A percentile compares a stretch with the other conserved stretches of the same genome.
Evolutionary conservation across 2,797 vertebrate species (phyloP).

Genomic region (Gila robusta): DNA sequence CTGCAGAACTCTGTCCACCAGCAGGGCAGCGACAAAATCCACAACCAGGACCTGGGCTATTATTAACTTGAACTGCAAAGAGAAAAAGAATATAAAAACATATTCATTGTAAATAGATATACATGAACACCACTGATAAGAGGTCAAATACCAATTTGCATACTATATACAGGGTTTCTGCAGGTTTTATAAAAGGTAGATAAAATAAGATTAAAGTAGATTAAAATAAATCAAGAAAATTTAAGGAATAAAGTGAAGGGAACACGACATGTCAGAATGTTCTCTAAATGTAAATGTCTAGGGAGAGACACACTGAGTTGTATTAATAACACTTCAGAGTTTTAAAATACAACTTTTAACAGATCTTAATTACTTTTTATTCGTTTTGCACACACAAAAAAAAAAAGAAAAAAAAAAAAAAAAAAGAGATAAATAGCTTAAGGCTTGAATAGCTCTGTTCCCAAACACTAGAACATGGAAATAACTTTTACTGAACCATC

Average conservation of each 20-base stretch:
- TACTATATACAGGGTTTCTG: not conserved
- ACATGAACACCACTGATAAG: not conserved
- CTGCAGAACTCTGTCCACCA: constrained; percentile 90
- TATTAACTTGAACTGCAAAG: constrained; percentile 89
- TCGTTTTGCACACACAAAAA: too few relatives aligned
- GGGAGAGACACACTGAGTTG: not conserved
- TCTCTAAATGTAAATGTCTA: not conserved
- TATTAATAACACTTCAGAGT: not conserved
- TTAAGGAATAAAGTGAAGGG: not conserved
- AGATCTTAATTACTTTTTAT: not conserved
- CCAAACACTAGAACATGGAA: not conserved
- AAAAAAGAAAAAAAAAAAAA: too few relatives aligned
- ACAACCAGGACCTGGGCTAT: constrained; percentile 90
- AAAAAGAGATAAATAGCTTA: too few relatives aligned
- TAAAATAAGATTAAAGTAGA: not conserved
- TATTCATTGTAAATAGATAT: not conserved
- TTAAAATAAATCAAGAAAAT: not conserved
- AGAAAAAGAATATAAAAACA: constrained; percentile 44
- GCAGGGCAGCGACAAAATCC: constrained; percentile 88
- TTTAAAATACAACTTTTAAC: not conserved
- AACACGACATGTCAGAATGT: not conserved
- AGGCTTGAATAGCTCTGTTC: not conserved
- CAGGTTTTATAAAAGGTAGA: not conserved
- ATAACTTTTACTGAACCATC: not conserved
- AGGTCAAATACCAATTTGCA: not conserved